Conservation (phyloP, 2,888 invertebrate species). For the Folsomia candida region DNA sequence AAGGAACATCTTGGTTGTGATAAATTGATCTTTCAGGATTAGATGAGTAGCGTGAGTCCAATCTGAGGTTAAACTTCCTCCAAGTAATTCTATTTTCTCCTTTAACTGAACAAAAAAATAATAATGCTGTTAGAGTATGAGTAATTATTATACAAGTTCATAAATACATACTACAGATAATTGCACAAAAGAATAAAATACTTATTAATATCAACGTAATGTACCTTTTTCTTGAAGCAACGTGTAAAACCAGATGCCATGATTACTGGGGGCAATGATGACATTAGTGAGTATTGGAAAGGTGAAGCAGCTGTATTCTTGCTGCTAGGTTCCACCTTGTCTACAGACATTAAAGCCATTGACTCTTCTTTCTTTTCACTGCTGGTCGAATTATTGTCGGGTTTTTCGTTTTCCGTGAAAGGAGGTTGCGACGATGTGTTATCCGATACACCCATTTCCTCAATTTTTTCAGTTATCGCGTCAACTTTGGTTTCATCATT, state of each 20-base stretch:
- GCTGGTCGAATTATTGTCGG: no score
- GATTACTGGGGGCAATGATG: conserved; percentile 13
- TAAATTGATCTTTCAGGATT: conserved; percentile 29
- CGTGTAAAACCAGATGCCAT: conserved; percentile 35
- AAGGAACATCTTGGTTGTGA: conserved; percentile 40
- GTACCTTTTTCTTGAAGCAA: conserved; percentile 32
- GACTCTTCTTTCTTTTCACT: no score
- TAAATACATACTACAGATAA: background rate
- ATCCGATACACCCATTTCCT: no score
- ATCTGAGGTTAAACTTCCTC: conserved; percentile 39
- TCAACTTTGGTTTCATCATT: no score
- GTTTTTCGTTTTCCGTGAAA: no score
- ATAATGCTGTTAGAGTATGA: background rate
- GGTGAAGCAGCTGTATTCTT: no score
- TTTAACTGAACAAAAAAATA: conserved; percentile 11
- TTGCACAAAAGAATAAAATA: no score
- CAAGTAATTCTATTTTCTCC: conserved; percentile 31
- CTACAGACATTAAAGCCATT: no score
- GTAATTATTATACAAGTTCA: background rate
- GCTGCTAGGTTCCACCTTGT: no score
- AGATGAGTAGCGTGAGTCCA: conserved; percentile 41
- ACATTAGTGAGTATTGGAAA: no score
- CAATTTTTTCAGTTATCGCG: no score
- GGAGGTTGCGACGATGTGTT: no score
- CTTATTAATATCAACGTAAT: background rate